Conservation (phyloP, 2,888 invertebrate species). For the Tachina fera region DNA sequence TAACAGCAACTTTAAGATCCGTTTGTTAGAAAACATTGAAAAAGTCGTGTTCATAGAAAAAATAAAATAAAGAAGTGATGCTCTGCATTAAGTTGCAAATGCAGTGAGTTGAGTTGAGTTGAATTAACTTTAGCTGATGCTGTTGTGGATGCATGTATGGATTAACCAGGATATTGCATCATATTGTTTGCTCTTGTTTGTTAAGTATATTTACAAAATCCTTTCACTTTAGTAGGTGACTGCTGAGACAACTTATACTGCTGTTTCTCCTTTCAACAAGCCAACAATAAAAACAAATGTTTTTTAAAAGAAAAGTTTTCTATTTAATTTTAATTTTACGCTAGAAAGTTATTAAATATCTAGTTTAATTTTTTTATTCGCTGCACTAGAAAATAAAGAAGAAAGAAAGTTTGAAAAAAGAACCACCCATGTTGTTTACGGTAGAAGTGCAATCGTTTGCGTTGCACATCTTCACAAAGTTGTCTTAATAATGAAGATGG, state of each 20-base stretch:
- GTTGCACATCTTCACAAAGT: conserved; percentile 34
- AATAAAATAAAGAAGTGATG: background rate
- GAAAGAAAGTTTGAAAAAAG: background rate
- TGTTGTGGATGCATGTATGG: conserved; percentile 32
- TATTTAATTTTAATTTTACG: conserved; percentile 47
- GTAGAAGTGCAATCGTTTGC: conserved; percentile 24
- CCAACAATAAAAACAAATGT: background rate
- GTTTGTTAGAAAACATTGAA: conserved; percentile 5
- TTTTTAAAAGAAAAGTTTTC: conserved; percentile 36
- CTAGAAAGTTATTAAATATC: conserved; percentile 50
- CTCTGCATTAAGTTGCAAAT: conserved; percentile 33
- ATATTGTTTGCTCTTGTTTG: conserved; percentile 35
- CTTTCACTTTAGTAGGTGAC: conserved; percentile 68
- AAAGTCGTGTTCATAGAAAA: conserved; percentile 14
- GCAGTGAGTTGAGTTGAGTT: conserved; percentile 13
- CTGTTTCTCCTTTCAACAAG: background rate
- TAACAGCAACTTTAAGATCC: conserved; percentile 47
- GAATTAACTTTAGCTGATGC: conserved; percentile 13
- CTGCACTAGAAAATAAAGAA: background rate
- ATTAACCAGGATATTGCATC: conserved; percentile 54
- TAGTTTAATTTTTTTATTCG: background rate
- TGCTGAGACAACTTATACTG: conserved; percentile 11
- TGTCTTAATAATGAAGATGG: conserved; percentile 36
- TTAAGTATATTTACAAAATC: conserved; percentile 49
- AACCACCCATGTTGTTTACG: conserved; percentile 57